Evolutionary conservation across 2,113 vertebrate species (phyloP).

Genomic region (Oplegnathus fasciatus): DNA sequence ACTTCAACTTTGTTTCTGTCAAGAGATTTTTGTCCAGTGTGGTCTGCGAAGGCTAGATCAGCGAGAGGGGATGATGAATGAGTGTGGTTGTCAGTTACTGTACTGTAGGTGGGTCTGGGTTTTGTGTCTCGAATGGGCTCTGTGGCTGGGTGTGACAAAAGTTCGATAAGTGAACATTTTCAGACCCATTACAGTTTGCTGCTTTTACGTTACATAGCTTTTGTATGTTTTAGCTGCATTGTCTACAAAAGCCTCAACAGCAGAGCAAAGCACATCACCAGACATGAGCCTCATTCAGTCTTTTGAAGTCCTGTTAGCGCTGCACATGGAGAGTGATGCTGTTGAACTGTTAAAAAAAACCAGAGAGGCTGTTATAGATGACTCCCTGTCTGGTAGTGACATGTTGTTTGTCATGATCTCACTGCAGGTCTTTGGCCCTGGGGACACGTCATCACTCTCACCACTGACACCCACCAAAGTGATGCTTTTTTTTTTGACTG

Average conservation of each 20-base stretch:
- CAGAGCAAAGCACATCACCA: slow-evolving; percentile 16
- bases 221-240: slow-evolving; percentile 9
- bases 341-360: not conserved
- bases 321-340: slow-evolving; percentile 9
- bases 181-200: not conserved
- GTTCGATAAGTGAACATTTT: slow-evolving; percentile 12
- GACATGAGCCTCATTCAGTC: slow-evolving; percentile 11
- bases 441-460: slow-evolving; percentile 35
- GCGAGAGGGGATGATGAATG: slow-evolving; percentile 32
- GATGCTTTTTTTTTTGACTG: not conserved
- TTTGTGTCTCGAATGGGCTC: slow-evolving; percentile 9
- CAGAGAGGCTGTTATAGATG: slow-evolving; percentile 36
- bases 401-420: slow-evolving; percentile 55
- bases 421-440: slow-evolving; percentile 18
- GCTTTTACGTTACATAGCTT: not conserved
- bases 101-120: slow-evolving; percentile 12
- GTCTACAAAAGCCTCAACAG: not conserved
- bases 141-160: not conserved
- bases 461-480: slow-evolving; percentile 8
- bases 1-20: slow-evolving; percentile 53
- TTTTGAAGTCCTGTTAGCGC: slow-evolving; percentile 25
- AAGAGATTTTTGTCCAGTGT: slow-evolving; percentile 4
- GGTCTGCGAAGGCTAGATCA: slow-evolving; percentile 16
- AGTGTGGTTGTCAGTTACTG: slow-evolving; percentile 34
- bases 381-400: slow-evolving; percentile 46